phyloP scores from a whole-genome alignment of 2,797 vertebrate genomes.

The Chanos chanos region DNA sequence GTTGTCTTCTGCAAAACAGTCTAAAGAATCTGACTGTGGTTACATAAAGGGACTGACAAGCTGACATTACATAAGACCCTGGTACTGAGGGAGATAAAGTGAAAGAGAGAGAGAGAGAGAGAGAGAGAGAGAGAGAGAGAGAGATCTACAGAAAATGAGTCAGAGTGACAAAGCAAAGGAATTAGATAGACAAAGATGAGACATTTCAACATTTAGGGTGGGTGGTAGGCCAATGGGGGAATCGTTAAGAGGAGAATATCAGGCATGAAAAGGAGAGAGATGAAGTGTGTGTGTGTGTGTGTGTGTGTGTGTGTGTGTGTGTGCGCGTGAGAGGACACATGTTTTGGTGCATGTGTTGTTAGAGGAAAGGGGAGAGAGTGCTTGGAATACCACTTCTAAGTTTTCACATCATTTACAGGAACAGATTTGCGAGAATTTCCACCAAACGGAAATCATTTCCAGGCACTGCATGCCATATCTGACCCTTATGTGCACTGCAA shows the following conservation, averaged over 20 bases:
- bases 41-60: slow-evolving; percentile 32
- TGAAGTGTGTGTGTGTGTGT: background rate
- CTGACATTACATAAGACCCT: slow-evolving; percentile 30
- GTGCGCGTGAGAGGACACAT: background rate
- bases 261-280: slow-evolving; percentile 8
- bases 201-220: background rate
- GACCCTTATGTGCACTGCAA: no score
- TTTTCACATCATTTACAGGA: no score
- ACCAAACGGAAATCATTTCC: no score
- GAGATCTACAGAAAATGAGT: background rate
- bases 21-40: slow-evolving; percentile 38
- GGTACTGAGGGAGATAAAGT: background rate
- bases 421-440: no score
- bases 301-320: background rate
- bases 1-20: slow-evolving; percentile 31
- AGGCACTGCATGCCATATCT: no score
- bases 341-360: background rate
- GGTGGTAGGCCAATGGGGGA: no score
- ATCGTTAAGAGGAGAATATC: no score
- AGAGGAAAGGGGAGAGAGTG: no score
- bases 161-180: background rate
- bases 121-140: background rate
- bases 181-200: background rate
- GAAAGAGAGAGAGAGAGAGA: background rate
- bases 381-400: no score